A percentile compares a stretch with the other conserved stretches of the same genome.
These are phyloP conservation scores for Sciurus niger DNA, from an alignment of 2,113 vertebrate species.

Conservation along the genomic window DNA sequence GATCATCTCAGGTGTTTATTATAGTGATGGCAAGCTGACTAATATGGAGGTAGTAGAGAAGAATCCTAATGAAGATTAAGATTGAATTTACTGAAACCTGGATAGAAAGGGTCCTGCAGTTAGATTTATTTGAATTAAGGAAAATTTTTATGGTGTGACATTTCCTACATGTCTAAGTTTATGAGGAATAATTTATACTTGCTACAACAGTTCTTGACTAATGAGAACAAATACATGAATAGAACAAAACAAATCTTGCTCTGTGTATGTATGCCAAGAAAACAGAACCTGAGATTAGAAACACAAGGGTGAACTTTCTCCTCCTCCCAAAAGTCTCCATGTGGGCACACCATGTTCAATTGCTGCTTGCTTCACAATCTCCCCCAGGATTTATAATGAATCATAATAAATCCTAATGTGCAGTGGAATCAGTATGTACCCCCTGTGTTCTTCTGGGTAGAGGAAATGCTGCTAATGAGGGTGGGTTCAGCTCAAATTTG, in stretches of 20 bases:
- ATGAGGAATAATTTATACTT: background rate
- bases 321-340: background rate
- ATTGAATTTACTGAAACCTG: background rate
- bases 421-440: background rate
- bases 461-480: slow-evolving; percentile 68
- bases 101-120: background rate
- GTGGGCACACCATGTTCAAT: background rate
- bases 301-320: background rate
- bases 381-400: background rate
- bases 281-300: background rate
- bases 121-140: slow-evolving; percentile 55
- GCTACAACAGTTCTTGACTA: background rate
- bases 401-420: background rate
- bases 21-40: background rate
- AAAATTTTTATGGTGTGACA: background rate
- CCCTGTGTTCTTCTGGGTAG: slow-evolving; percentile 45
- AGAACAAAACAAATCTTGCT: slow-evolving; percentile 10
- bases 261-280: background rate
- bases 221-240: background rate
- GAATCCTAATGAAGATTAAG: background rate
- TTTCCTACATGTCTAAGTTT: background rate
- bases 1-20: background rate
- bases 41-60: background rate
- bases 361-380: background rate
- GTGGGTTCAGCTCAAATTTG: slow-evolving; percentile 41